phyloP scores from a whole-genome alignment of 2,113 vertebrate species.

The Pica pica region DNA sequence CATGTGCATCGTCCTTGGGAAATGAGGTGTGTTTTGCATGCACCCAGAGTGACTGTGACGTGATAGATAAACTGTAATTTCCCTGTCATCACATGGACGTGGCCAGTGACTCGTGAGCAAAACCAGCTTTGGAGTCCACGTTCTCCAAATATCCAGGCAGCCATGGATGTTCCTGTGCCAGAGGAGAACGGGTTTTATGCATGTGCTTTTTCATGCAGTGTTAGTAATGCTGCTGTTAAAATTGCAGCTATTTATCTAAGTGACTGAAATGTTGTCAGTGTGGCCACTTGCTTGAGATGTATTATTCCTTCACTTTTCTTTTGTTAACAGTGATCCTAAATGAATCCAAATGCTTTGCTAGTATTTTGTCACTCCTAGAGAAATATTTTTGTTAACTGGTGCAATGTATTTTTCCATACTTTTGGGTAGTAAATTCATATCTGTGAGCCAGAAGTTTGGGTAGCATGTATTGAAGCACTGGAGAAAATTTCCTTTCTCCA shows the following conservation, averaged over 20 bases:
- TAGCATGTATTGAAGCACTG: background rate
- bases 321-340: background rate
- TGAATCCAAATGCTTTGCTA: background rate
- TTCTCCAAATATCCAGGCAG: background rate
- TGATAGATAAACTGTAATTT: background rate
- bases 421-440: background rate
- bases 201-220: fast-evolving
- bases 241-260: background rate
- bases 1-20: background rate
- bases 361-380: background rate
- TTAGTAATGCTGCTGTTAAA: background rate
- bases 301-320: background rate
- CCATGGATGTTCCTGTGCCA: background rate
- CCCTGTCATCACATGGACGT: background rate
- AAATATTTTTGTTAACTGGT: background rate
- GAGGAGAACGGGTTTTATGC: background rate
- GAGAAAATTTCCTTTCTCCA: background rate
- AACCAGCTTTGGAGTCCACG: background rate
- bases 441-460: background rate
- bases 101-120: background rate
- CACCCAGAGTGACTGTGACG: background rate
- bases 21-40: background rate
- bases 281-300: background rate
- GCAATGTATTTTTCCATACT: background rate
- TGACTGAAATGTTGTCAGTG: background rate